Conservation (phyloP, 2,113 vertebrate species). For the Daubentonia madagascariensis region DNA sequence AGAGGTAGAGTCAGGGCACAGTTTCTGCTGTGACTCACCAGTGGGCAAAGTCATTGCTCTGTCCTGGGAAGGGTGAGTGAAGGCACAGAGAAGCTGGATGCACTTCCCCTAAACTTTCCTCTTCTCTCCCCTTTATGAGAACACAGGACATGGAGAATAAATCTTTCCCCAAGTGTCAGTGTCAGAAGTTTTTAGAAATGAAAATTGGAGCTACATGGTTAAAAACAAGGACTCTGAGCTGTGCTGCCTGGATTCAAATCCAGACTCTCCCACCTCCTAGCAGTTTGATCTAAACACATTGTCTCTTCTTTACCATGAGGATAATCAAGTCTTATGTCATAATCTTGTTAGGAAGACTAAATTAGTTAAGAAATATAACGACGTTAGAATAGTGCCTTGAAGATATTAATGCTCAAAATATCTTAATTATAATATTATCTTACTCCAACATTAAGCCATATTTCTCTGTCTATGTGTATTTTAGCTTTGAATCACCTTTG, state of each 20-base stretch:
- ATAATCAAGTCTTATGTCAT: neutral
- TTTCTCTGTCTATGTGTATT: neutral
- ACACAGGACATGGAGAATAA: neutral
- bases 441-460: neutral
- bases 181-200: neutral
- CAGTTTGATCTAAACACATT: neutral
- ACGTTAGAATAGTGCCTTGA: neutral
- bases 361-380: neutral
- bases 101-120: rapidly evolving
- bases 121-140: neutral
- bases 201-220: neutral
- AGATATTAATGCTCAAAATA: neutral
- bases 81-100: neutral
- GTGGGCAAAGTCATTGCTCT: neutral
- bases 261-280: neutral
- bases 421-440: neutral
- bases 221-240: neutral
- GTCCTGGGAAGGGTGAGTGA: neutral
- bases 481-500: neutral
- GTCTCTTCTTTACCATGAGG: neutral
- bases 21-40: no score
- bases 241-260: neutral
- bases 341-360: neutral
- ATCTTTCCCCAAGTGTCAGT: no score
- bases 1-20: neutral